Evolutionary conservation across 2,888 invertebrate genomes (phyloP).

Genomic region (Eumacrocentrus americanus): DNA sequence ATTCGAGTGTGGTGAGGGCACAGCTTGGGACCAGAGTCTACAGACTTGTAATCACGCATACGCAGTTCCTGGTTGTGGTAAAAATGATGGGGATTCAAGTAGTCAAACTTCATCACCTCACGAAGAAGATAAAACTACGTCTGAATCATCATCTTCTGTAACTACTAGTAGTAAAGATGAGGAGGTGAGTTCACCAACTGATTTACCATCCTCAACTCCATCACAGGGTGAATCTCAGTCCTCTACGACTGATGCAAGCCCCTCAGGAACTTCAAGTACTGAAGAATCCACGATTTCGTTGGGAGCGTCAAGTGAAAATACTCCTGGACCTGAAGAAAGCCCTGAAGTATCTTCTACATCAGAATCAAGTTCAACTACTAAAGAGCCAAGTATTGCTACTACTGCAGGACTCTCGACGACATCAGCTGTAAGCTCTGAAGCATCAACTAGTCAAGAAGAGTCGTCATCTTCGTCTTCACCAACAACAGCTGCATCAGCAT

Average conservation of each 20-base stretch:
- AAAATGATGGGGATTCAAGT: slow-evolving; percentile 15
- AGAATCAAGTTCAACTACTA: not conserved
- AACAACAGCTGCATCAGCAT: not conserved
- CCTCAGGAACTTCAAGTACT: not conserved
- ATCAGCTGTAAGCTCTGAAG: slow-evolving; percentile 7
- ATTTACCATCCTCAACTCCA: slow-evolving; percentile 15
- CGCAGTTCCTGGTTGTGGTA: slow-evolving; percentile 59
- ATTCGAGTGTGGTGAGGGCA: slow-evolving; percentile 71
- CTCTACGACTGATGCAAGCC: not conserved
- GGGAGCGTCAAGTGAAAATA: slow-evolving; percentile 8
- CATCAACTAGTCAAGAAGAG: not conserved
- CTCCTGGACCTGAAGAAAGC: slow-evolving; percentile 3
- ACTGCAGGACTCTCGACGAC: not conserved
- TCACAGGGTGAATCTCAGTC: slow-evolving; percentile 6
- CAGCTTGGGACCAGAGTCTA: slow-evolving; percentile 72
- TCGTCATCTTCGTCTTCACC: not conserved
- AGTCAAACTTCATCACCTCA: slow-evolving; percentile 3
- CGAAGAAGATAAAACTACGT: slow-evolving; percentile 25
- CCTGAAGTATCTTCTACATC: not conserved
- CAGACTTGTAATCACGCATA: slow-evolving; percentile 69
- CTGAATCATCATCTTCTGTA: not conserved
- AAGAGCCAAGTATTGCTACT: not conserved
- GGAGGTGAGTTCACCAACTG: no score
- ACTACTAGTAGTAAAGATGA: not conserved
- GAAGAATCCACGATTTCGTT: not conserved